phyloP scores from a whole-genome alignment of 2,888 invertebrate genomes.

The Tetramorium bicarinatum region DNA sequence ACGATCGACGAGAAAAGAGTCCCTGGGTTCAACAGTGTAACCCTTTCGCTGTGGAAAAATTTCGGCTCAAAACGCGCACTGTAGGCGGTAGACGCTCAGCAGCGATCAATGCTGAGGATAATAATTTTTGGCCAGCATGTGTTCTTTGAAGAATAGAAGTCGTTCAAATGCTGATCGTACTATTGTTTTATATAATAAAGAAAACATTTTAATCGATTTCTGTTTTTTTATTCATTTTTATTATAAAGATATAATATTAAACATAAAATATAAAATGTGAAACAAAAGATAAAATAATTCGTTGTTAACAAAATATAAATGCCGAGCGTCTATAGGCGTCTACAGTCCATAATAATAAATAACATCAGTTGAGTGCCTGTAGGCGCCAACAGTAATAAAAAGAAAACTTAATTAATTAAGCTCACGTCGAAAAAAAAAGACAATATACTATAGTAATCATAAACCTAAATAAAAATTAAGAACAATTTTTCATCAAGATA shows the following conservation, averaged over 20 bases:
- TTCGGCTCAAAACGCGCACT: not conserved
- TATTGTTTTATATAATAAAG: not conserved
- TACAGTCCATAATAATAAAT: not conserved
- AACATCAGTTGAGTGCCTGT: not conserved
- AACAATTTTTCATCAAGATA: not conserved
- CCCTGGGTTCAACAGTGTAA: not conserved
- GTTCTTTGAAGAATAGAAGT: not conserved
- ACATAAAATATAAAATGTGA: too few species aligned
- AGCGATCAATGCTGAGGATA: not conserved
- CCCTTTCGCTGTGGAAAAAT: not conserved
- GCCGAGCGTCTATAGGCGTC: not conserved
- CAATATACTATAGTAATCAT: not conserved
- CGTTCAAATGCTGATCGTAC: not conserved
- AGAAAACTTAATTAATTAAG: not conserved
- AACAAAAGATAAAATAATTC: too few species aligned
- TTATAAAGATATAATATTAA: too few species aligned
- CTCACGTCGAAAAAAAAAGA: not conserved
- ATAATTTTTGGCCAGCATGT: not conserved
- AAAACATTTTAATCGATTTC: not conserved
- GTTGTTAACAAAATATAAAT: not conserved
- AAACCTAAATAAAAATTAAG: conserved; percentile 6
- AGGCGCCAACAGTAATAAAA: not conserved
- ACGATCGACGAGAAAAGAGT: not conserved
- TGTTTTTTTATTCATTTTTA: not conserved
- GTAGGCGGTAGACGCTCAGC: not conserved